Conservation (phyloP, 2,797 vertebrate species). For the Scleropages formosus region DNA sequence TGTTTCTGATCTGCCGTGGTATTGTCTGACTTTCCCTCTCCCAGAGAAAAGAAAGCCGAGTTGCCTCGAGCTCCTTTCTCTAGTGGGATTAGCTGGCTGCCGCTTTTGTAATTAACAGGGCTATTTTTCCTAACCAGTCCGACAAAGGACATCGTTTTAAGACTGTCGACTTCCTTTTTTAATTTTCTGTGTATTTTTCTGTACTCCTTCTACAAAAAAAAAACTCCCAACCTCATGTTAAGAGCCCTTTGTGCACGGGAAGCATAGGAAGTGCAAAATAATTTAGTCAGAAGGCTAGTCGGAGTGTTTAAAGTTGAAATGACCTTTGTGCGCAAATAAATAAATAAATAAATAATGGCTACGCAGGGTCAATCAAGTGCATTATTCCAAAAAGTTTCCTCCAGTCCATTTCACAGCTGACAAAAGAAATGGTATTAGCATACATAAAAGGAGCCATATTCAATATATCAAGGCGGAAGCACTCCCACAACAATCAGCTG, state of each 20-base stretch:
- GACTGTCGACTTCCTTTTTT: constrained; percentile 70
- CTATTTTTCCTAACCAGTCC: constrained; percentile 77
- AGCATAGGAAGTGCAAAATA: neutral
- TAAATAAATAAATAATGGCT: neutral
- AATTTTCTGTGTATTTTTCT: constrained; percentile 25
- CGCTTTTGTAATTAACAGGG: constrained; percentile 96
- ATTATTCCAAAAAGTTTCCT: neutral
- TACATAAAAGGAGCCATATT: neutral
- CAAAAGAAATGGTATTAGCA: neutral
- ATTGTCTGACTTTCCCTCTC: constrained; percentile 90
- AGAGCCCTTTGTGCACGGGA: neutral
- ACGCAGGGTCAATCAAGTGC: neutral
- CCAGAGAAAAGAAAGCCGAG: constrained; percentile 74
- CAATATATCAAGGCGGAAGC: neutral
- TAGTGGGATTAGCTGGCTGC: constrained; percentile 85
- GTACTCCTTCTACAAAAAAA: constrained; percentile 57
- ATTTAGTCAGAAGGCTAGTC: constrained; percentile 10
- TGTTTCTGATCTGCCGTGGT: constrained; percentile 93
- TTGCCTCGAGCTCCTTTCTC: constrained; percentile 84
- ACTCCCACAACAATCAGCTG: neutral
- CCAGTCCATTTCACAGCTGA: neutral
- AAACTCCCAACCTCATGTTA: constrained; percentile 48
- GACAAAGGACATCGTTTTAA: constrained; percentile 80
- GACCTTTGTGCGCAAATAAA: too few relatives aligned
- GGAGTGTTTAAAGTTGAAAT: constrained; percentile 12